These are phyloP conservation scores for Hippotragus niger DNA, from an alignment of 2,113 vertebrate species.

Conservation along the genomic window DNA sequence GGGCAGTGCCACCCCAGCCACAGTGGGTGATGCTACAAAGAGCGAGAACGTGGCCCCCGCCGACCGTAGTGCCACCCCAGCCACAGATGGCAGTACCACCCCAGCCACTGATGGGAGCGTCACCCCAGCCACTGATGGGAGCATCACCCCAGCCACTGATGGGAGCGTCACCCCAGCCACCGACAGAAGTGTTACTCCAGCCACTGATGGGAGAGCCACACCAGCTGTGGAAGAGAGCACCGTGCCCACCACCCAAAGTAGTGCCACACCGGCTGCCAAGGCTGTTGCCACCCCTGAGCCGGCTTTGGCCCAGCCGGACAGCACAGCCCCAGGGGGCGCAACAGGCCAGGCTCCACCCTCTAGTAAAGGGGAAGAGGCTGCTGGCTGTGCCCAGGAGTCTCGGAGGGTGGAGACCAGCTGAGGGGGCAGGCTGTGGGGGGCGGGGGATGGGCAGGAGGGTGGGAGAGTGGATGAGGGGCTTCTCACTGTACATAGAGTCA, in stretches of 20 bases:
- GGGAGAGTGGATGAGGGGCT: slow-evolving; percentile 58
- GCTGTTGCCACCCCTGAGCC: slow-evolving; percentile 65
- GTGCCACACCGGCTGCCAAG: slow-evolving; percentile 52
- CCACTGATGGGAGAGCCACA: slow-evolving; percentile 70
- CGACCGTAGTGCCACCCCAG: slow-evolving; percentile 71
- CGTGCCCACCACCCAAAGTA: slow-evolving; percentile 61
- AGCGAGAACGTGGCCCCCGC: slow-evolving; percentile 28
- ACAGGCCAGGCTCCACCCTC: slow-evolving; percentile 75
- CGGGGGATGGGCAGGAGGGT: slow-evolving; percentile 55
- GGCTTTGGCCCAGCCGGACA: slow-evolving; percentile 68
- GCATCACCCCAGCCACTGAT: slow-evolving; percentile 70
- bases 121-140: slow-evolving; percentile 64
- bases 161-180: slow-evolving; percentile 65
- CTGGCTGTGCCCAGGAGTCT: slow-evolving; percentile 74
- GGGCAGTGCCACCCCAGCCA: slow-evolving; percentile 58
- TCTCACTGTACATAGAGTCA: slow-evolving; percentile 85
- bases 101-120: slow-evolving; percentile 60
- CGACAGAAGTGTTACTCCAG: slow-evolving; percentile 62
- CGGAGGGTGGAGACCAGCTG: slow-evolving; percentile 86
- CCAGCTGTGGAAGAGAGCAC: slow-evolving; percentile 72
- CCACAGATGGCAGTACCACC: slow-evolving; percentile 69
- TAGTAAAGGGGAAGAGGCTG: slow-evolving; percentile 85
- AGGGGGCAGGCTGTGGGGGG: slow-evolving; percentile 58
- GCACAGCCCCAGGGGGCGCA: slow-evolving; percentile 68
- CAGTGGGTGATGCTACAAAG: slow-evolving; percentile 61